These are phyloP conservation scores for Tragelaphus eurycerus DNA, from an alignment of 2,797 vertebrate species.

Conservation along the genomic window DNA sequence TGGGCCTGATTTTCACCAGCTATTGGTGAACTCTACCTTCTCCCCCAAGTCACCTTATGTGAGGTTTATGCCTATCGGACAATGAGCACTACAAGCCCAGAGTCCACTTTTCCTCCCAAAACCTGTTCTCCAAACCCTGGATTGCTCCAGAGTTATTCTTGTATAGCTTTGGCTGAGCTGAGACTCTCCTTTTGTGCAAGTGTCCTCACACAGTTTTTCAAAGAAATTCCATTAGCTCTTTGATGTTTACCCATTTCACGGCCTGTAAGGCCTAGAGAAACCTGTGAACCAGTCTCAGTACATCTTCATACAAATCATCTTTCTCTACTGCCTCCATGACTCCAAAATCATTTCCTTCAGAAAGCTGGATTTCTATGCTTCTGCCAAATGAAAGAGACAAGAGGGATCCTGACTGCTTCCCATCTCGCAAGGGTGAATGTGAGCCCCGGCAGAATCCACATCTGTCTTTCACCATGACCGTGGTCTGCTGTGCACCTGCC, in stretches of 20 bases:
- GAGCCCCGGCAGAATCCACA: neutral
- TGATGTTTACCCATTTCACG: neutral
- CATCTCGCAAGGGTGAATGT: neutral
- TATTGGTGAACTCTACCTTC: neutral
- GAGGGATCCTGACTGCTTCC: neutral
- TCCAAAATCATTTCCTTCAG: neutral
- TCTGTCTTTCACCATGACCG: neutral
- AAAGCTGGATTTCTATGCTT: neutral
- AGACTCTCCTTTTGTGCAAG: neutral
- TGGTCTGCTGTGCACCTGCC: neutral
- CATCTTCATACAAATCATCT: neutral
- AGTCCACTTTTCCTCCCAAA: neutral
- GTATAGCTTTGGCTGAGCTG: neutral
- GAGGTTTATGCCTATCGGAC: neutral
- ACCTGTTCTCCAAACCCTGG: neutral
- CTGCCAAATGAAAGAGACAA: neutral
- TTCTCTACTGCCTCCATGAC: neutral
- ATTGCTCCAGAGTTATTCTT: neutral
- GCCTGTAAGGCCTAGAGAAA: neutral
- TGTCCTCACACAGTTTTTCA: neutral
- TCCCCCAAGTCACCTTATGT: neutral
- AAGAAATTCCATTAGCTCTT: constrained; percentile 8
- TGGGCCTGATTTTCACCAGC: neutral
- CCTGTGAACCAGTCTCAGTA: neutral
- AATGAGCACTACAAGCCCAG: neutral